These are phyloP conservation scores for Athene cunicularia DNA, from an alignment of 2,113 vertebrate genomes.

Conservation along the genomic window DNA sequence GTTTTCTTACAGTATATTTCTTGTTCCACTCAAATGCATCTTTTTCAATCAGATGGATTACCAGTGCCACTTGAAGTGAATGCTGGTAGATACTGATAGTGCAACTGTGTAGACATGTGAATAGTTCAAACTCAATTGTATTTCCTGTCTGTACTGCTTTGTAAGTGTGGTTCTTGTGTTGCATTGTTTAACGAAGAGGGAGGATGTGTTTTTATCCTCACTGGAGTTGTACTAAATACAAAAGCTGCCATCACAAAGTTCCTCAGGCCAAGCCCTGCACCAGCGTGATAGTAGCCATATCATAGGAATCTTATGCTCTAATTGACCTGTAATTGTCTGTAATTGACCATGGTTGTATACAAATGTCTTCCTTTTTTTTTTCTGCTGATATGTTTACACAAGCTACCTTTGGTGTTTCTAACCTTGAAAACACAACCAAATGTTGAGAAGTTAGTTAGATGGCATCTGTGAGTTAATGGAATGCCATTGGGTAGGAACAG, in stretches of 20 bases:
- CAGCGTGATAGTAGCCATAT: neutral
- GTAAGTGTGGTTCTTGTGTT: neutral
- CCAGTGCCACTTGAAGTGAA: neutral
- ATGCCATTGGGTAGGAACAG: neutral
- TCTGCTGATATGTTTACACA: neutral
- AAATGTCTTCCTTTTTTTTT: neutral
- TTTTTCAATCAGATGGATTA: neutral
- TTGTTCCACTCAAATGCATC: neutral
- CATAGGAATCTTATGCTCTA: neutral
- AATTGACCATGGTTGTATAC: fast-evolving
- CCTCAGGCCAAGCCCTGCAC: neutral
- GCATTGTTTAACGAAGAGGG: neutral
- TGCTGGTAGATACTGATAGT: fast-evolving
- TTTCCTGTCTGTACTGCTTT: neutral
- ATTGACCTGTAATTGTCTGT: too few species aligned
- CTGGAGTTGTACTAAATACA: neutral
- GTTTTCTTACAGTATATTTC: neutral
- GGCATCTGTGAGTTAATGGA: neutral
- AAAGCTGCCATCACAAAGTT: neutral
- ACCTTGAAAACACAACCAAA: neutral
- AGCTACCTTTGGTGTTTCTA: neutral
- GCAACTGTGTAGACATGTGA: fast-evolving
- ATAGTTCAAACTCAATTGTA: neutral
- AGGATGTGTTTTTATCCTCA: neutral
- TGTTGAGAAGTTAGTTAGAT: neutral